A percentile compares a stretch with the other conserved stretches of the same genome.
Evolutionary conservation across 2,888 invertebrate genomes (phyloP).

Genomic region (Caprella mutica): DNA sequence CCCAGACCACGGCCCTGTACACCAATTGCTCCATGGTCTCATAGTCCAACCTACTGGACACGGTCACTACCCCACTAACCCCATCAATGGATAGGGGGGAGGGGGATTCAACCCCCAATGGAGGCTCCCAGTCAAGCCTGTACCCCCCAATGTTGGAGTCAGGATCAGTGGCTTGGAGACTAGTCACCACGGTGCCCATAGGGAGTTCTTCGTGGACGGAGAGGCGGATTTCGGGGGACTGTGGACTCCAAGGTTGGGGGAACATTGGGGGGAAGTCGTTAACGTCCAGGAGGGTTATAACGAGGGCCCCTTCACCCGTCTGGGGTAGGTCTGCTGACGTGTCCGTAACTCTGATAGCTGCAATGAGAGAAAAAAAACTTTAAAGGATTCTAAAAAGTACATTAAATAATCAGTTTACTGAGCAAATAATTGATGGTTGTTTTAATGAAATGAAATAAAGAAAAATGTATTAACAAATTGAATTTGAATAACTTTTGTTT

Average conservation of each 20-base stretch:
- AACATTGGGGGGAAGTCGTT: conserved; percentile 53
- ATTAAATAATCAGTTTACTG: not conserved
- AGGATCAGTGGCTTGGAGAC: conserved; percentile 61
- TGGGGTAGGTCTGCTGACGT: conserved; percentile 58
- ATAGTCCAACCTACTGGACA: conserved; percentile 67
- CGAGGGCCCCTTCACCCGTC: conserved; percentile 47
- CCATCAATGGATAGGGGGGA: conserved; percentile 62
- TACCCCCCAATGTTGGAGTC: conserved; percentile 66
- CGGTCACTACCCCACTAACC: conserved; percentile 63
- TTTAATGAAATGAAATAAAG: not conserved
- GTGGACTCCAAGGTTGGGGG: conserved; percentile 57
- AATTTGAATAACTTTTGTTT: too few species aligned
- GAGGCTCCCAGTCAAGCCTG: not conserved
- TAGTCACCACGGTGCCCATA: conserved; percentile 60
- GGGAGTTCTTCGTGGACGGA: conserved; percentile 73
- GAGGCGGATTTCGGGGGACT: conserved; percentile 52
- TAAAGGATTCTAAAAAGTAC: too few species aligned
- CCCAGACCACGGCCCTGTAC: conserved; percentile 69
- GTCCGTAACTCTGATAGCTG: conserved; percentile 69
- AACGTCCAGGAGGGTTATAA: conserved; percentile 51
- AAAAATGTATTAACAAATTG: not conserved
- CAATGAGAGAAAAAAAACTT: too few species aligned
- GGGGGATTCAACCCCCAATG: conserved; percentile 6
- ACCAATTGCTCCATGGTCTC: conserved; percentile 62
- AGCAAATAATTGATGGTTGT: not conserved